phyloP scores from a whole-genome alignment of 2,888 invertebrate genomes.

The Cerastis leucographa region DNA sequence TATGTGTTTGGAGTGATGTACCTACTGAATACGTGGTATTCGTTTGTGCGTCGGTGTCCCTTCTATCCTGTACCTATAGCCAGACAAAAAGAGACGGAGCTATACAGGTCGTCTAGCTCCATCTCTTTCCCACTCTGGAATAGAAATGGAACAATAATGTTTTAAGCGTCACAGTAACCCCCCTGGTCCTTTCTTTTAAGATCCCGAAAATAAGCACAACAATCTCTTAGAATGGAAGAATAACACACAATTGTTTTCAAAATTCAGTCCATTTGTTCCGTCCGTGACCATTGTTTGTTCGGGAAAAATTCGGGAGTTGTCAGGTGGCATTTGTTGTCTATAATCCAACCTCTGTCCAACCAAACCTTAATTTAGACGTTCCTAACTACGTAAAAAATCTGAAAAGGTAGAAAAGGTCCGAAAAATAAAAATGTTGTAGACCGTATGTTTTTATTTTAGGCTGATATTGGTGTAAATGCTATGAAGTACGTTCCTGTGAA shows the following conservation, averaged over 20 bases:
- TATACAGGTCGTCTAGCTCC: no score
- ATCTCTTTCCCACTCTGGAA: no score
- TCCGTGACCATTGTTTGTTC: conserved; percentile 1
- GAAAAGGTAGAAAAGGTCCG: neutral
- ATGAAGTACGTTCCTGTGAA: conserved; percentile 2
- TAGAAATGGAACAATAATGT: no score
- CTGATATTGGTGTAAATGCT: neutral
- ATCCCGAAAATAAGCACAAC: neutral
- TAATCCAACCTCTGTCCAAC: conserved; percentile 19
- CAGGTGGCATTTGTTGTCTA: conserved; percentile 17
- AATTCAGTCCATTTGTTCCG: conserved; percentile 7
- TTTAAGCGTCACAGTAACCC: no score
- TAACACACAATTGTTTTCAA: conserved; percentile 10
- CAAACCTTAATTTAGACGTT: conserved; percentile 9
- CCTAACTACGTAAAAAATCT: neutral
- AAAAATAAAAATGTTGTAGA: neutral
- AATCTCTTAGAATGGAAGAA: neutral
- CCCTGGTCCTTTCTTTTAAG: no score
- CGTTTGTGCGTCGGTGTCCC: neutral
- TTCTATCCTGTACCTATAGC: neutral
- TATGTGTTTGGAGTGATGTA: neutral
- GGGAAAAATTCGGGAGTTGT: conserved; percentile 1
- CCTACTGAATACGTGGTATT: neutral
- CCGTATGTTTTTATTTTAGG: no score
- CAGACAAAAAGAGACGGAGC: no score